These are phyloP conservation scores for Strongylocentrotus purpuratus DNA, from an alignment of 35 echinoderm and acorn worm genomes.

Conservation along the genomic window DNA sequence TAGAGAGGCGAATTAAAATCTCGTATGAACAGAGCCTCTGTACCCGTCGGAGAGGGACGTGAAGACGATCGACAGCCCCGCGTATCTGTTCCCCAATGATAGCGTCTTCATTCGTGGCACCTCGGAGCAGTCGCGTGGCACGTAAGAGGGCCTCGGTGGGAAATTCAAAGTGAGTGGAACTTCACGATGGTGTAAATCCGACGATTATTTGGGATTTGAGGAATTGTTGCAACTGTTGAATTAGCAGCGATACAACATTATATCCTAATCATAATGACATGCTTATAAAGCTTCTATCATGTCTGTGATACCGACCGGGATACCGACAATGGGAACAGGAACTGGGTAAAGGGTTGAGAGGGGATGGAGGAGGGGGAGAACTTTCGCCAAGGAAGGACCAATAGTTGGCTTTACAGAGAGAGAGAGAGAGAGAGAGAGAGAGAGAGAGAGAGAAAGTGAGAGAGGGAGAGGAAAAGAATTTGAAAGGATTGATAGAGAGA, in stretches of 20 bases:
- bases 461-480: too few species aligned
- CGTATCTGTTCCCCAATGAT: background rate
- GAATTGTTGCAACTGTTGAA: conserved; percentile 17
- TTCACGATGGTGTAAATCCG: background rate
- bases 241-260: background rate
- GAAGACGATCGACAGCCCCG: background rate
- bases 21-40: background rate
- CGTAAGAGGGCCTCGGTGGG: background rate
- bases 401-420: too few species aligned
- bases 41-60: background rate
- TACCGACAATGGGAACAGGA: too few species aligned
- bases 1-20: background rate
- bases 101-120: background rate
- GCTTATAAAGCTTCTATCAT: background rate
- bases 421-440: too few species aligned
- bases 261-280: background rate
- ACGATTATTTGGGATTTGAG: background rate
- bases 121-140: background rate
- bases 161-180: background rate
- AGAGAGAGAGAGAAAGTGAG: too few species aligned
- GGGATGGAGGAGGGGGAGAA: background rate
- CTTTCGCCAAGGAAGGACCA: too few species aligned
- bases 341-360: too few species aligned
- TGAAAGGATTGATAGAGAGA: too few species aligned
- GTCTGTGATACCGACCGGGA: too few species aligned